Conservation (phyloP, 2,888 invertebrate genomes). For the Xanthostigma xanthostigma region DNA sequence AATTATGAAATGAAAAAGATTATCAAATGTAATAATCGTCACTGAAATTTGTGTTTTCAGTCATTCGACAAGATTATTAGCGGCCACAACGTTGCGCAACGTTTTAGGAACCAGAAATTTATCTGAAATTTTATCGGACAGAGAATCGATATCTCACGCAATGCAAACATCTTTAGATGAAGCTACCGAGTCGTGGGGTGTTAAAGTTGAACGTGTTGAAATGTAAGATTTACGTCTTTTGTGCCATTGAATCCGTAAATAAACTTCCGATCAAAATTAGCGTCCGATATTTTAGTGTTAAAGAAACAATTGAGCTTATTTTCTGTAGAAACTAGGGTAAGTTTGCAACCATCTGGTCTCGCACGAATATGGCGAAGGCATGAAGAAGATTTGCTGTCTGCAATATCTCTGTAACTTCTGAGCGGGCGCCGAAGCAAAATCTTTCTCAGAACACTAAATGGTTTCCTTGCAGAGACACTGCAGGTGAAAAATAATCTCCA, state of each 20-base stretch:
- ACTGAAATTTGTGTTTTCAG: slow-evolving; percentile 28
- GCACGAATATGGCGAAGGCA: no score
- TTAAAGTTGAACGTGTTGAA: slow-evolving; percentile 88
- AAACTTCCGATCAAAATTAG: neutral
- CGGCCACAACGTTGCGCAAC: slow-evolving; percentile 75
- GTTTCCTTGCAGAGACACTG: no score
- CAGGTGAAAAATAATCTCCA: no score
- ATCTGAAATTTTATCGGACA: slow-evolving; percentile 79
- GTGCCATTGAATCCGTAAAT: neutral
- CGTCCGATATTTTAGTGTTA: no score
- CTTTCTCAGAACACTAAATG: no score
- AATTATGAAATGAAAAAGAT: no score
- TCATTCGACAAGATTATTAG: slow-evolving; percentile 66
- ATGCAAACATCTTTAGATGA: slow-evolving; percentile 79
- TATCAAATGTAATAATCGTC: neutral
- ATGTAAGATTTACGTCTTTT: slow-evolving; percentile 47
- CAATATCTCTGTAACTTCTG: no score
- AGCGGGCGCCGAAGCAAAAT: no score
- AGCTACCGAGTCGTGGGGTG: slow-evolving; percentile 85
- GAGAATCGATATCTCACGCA: slow-evolving; percentile 79
- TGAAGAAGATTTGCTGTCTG: no score
- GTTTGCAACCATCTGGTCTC: no score
- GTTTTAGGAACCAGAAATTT: slow-evolving; percentile 85
- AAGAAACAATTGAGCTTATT: neutral
- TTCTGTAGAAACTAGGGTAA: slow-evolving; percentile 17